A percentile compares a stretch with the other conserved stretches of the same genome.
phyloP scores from a whole-genome alignment of 2,888 invertebrate genomes.

The Ischnura elegans region DNA sequence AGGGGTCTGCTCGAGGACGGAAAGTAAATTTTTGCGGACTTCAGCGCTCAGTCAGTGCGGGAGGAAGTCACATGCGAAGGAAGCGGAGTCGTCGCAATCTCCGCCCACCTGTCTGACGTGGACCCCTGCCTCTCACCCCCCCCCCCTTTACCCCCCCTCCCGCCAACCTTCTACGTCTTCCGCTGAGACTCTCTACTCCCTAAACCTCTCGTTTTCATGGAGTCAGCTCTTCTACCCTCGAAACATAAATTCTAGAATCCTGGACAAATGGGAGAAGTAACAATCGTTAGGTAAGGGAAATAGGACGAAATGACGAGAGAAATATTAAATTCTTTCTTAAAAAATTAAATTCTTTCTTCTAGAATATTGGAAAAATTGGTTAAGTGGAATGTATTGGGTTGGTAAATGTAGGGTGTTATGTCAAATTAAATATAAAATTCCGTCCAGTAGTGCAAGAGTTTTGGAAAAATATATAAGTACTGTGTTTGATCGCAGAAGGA shows the following conservation, averaged over 20 bases:
- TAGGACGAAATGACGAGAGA: too few relatives aligned
- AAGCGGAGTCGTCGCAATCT: neutral
- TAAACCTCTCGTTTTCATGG: neutral
- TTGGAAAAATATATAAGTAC: too few relatives aligned
- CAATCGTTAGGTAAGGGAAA: too few relatives aligned
- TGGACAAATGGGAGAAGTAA: too few relatives aligned
- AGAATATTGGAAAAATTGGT: too few relatives aligned
- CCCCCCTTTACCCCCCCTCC: neutral
- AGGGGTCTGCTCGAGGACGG: constrained; percentile 35
- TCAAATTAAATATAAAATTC: too few relatives aligned
- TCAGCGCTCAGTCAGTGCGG: constrained; percentile 58
- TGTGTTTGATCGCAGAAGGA: too few relatives aligned
- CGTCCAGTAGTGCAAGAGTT: too few relatives aligned
- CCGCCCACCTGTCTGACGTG: neutral
- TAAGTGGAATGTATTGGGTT: too few relatives aligned
- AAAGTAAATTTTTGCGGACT: constrained; percentile 67
- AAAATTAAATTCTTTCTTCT: too few relatives aligned
- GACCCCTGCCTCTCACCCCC: neutral
- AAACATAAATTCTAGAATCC: neutral
- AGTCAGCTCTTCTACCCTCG: neutral
- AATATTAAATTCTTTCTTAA: too few relatives aligned
- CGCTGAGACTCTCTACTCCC: neutral
- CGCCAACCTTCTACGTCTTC: neutral
- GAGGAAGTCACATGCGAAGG: constrained; percentile 9
- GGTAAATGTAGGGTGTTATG: too few relatives aligned